Conservation (phyloP, 2,888 invertebrate genomes). For the Bhutanitis thaidina region DNA sequence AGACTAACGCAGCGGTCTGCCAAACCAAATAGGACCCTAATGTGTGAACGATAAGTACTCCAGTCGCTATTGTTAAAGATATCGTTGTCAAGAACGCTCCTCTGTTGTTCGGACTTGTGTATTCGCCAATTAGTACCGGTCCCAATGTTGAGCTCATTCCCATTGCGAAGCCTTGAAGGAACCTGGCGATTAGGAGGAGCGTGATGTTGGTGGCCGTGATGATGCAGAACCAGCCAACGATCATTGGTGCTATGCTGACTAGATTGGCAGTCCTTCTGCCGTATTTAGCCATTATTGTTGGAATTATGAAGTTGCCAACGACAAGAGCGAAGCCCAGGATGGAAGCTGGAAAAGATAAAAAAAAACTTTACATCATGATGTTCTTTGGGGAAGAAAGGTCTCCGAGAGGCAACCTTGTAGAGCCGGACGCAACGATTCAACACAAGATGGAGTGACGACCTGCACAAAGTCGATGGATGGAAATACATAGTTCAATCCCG, state of each 20-base stretch:
- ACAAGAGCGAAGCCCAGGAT: conserved; percentile 52
- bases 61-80: conserved; percentile 78
- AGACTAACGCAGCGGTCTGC: conserved; percentile 73
- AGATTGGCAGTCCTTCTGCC: conserved; percentile 76
- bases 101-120: conserved; percentile 77
- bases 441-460: too few relatives aligned
- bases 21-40: conserved; percentile 80
- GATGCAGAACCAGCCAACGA: conserved; percentile 76
- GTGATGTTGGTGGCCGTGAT: conserved; percentile 50
- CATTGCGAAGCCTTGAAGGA: conserved; percentile 65
- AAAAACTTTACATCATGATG: too few relatives aligned
- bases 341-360: conserved; percentile 43
- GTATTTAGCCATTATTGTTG: conserved; percentile 69
- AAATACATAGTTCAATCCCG: too few relatives aligned
- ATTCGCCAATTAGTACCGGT: conserved; percentile 76
- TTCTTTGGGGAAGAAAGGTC: too few relatives aligned
- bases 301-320: conserved; percentile 50
- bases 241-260: conserved; percentile 59
- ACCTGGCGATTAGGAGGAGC: conserved; percentile 45
- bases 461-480: too few relatives aligned
- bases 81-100: conserved; percentile 80
- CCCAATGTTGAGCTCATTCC: conserved; percentile 73
- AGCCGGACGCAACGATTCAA: too few relatives aligned
- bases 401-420: too few relatives aligned
- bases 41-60: conserved; percentile 79